Evolutionary conservation across 2,888 invertebrate species (phyloP).

Genomic region (Drepanosiphum platanoidis): DNA sequence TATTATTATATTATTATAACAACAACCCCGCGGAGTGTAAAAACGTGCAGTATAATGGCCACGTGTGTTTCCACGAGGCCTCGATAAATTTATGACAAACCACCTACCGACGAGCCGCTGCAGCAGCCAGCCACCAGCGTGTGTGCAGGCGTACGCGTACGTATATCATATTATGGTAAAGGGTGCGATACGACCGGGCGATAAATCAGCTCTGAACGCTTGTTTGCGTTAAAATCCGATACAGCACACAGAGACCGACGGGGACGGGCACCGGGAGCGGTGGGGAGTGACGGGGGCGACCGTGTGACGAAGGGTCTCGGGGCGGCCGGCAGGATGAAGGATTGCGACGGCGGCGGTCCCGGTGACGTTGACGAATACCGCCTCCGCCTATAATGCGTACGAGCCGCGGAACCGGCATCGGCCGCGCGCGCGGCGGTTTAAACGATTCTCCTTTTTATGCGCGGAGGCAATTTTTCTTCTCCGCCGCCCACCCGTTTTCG

Average conservation of each 20-base stretch:
- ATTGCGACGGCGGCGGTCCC: constrained; percentile 37
- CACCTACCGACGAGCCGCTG: neutral
- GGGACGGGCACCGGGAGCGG: neutral
- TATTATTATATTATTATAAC: neutral
- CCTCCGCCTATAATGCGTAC: neutral
- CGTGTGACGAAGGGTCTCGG: constrained; percentile 51
- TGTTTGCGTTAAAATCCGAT: constrained; percentile 61
- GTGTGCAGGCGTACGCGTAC: too few relatives aligned
- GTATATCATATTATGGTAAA: too few relatives aligned
- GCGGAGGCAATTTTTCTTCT: constrained; percentile 15
- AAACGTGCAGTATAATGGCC: constrained; percentile 25
- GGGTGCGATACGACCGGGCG: constrained; percentile 53
- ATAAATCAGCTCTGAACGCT: constrained; percentile 54
- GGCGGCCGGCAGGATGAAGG: constrained; percentile 46
- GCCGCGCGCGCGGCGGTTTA: neutral
- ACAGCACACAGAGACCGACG: neutral
- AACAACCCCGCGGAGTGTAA: neutral
- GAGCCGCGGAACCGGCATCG: too few relatives aligned
- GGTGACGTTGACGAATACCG: constrained; percentile 59
- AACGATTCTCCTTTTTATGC: constrained; percentile 49
- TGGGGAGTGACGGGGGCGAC: neutral
- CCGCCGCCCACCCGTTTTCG: too few relatives aligned
- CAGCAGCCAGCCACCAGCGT: too few relatives aligned
- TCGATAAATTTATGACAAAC: constrained; percentile 59
- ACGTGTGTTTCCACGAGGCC: constrained; percentile 14